These are phyloP conservation scores for Caenorhabditis virilis DNA, from an alignment of 2,888 invertebrate genomes.

Conservation along the genomic window DNA sequence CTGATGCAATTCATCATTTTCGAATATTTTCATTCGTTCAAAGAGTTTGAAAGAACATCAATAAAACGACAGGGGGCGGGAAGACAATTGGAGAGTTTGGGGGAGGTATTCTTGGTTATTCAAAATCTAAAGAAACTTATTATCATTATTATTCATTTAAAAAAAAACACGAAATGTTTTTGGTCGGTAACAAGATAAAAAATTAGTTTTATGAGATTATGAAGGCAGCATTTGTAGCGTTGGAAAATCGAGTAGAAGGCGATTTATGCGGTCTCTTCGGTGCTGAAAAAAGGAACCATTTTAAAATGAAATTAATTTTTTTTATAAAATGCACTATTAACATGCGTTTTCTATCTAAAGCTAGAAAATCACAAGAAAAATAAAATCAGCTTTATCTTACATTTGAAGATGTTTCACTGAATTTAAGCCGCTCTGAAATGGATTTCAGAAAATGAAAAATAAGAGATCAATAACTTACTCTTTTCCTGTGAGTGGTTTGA, in stretches of 20 bases:
- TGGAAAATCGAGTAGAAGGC: not conserved
- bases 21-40: too few relatives aligned
- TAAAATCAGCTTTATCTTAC: not conserved
- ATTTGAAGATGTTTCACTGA: not conserved
- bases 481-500: constrained; percentile 55
- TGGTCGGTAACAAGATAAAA: too few relatives aligned
- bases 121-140: too few relatives aligned
- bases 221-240: not conserved
- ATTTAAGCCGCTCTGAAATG: not conserved
- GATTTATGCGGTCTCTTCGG: constrained; percentile 29
- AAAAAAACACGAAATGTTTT: too few relatives aligned
- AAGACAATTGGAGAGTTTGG: too few relatives aligned
- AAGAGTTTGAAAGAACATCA: too few relatives aligned
- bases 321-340: too few relatives aligned
- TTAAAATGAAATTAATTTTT: not conserved
- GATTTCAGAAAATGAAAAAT: not conserved
- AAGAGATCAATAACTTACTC: constrained; percentile 36
- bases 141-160: too few relatives aligned
- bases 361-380: not conserved
- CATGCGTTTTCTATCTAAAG: not conserved
- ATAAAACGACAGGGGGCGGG: too few relatives aligned
- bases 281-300: constrained; percentile 16
- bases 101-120: too few relatives aligned
- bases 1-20: too few relatives aligned
- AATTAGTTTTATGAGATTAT: too few relatives aligned